A percentile compares a stretch with the other conserved stretches of the same genome.
These are phyloP conservation scores for Haemorhous mexicanus DNA, from an alignment of 2,113 vertebrate species.

Conservation along the genomic window DNA sequence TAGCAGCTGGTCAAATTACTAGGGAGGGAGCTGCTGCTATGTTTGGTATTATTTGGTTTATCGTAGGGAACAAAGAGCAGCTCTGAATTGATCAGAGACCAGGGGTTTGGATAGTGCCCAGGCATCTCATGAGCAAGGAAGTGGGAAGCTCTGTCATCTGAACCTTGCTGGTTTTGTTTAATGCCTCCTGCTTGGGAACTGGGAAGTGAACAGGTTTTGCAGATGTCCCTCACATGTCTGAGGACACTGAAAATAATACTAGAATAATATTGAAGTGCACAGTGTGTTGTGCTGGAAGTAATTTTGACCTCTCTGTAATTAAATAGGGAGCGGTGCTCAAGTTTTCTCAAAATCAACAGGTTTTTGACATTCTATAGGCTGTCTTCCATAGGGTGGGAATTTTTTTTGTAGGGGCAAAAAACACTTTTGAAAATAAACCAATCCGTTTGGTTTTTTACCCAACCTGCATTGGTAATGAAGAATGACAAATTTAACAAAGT, in stretches of 20 bases:
- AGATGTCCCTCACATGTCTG: background rate
- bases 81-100: background rate
- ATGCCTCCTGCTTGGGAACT: background rate
- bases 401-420: background rate
- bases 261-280: background rate
- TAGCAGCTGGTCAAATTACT: background rate
- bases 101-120: background rate
- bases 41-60: background rate
- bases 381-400: background rate
- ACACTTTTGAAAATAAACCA: background rate
- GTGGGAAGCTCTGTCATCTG: background rate
- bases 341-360: background rate
- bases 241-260: background rate
- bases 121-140: accelerated
- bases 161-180: background rate
- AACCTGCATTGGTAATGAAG: background rate
- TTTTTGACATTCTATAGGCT: background rate
- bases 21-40: background rate
- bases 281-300: background rate
- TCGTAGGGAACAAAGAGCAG: background rate
- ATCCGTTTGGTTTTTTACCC: too few species aligned
- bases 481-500: background rate
- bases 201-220: background rate
- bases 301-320: background rate
- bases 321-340: background rate